Conservation (phyloP, 1,140 invertebrate species). For the Bombus huntii region DNA sequence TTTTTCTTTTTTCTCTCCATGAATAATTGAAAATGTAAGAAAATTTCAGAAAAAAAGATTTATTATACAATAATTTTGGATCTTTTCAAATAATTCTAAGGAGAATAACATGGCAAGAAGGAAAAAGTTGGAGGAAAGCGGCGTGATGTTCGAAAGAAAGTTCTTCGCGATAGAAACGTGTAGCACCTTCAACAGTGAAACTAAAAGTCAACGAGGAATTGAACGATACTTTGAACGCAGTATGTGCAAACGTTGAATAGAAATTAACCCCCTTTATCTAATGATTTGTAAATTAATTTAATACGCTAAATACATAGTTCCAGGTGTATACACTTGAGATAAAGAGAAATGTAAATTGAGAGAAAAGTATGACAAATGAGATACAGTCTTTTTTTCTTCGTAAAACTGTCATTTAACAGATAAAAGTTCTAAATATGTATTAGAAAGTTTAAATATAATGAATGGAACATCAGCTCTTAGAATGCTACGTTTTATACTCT, state of each 20-base stretch:
- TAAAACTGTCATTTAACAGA: not conserved
- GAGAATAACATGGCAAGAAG: not conserved
- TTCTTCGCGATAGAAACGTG: constrained; percentile 39
- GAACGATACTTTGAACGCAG: not conserved
- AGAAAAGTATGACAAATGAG: not conserved
- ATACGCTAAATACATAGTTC: not conserved
- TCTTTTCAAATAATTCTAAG: not conserved
- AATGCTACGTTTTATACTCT: not conserved
- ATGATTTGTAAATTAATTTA: not conserved
- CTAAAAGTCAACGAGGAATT: constrained; percentile 9
- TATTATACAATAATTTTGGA: not conserved
- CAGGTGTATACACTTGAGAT: not conserved
- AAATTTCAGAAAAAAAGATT: not conserved
- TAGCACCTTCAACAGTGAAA: constrained; percentile 26
- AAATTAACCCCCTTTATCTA: not conserved
- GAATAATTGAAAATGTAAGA: not conserved
- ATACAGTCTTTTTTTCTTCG: not conserved
- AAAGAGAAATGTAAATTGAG: not conserved
- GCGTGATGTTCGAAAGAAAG: constrained; percentile 38
- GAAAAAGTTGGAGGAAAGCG: constrained; percentile 27
- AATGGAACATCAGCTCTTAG: not conserved
- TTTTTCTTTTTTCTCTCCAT: too few relatives aligned
- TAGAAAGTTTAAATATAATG: not conserved
- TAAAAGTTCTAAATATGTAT: not conserved
- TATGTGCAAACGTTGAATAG: not conserved